phyloP scores from a whole-genome alignment of 2,113 vertebrate species.

The Ammospiza nelsoni region DNA sequence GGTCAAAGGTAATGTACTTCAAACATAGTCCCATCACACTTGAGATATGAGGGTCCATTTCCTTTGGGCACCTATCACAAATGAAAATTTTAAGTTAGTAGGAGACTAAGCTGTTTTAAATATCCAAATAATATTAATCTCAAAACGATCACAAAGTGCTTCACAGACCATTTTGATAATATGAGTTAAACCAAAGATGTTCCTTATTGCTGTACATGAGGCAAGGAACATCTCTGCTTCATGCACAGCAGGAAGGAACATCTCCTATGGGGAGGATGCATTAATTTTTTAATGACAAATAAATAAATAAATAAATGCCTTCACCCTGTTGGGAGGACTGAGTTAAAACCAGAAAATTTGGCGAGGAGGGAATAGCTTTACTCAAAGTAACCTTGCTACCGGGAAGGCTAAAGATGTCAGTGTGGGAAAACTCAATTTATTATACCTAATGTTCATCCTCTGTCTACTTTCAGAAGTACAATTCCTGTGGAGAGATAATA shows the following conservation, averaged over 20 bases:
- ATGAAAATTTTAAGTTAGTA: neutral
- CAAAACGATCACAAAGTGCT: neutral
- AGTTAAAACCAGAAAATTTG: neutral
- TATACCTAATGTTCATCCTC: neutral
- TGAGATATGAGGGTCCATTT: slow-evolving; percentile 86
- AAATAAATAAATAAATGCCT: neutral
- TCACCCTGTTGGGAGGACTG: neutral
- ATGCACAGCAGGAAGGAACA: no score
- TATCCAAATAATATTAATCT: neutral
- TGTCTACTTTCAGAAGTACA: neutral
- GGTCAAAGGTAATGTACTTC: slow-evolving; percentile 91
- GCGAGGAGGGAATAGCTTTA: neutral
- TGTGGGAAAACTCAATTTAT: neutral
- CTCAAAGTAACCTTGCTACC: neutral
- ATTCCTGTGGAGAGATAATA: neutral
- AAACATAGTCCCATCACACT: slow-evolving; percentile 87
- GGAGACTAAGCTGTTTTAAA: neutral
- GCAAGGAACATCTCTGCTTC: neutral
- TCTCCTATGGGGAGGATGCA: neutral
- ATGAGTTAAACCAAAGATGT: neutral
- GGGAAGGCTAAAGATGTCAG: neutral
- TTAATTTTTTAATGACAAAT: neutral
- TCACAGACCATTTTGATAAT: neutral
- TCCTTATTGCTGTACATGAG: neutral
- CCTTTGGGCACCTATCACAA: slow-evolving; percentile 87